phyloP scores from a whole-genome alignment of 2,113 vertebrate genomes.

The Cyprinodon brontotheroides region DNA sequence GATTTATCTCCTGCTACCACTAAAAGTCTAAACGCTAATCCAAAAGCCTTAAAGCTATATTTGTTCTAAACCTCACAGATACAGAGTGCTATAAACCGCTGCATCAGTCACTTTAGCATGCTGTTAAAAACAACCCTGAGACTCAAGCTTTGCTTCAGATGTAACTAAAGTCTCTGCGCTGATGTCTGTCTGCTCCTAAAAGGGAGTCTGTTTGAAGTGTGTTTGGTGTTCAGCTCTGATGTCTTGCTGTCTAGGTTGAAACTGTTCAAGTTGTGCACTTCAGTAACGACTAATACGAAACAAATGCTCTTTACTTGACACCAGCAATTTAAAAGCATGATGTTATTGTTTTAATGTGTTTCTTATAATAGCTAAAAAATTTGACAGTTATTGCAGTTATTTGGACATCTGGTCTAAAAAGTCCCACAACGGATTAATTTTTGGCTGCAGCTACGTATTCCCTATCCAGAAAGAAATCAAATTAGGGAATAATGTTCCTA shows the following conservation, averaged over 20 bases:
- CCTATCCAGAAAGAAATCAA: background rate
- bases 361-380: background rate
- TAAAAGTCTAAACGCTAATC: constrained; percentile 26
- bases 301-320: constrained; percentile 29
- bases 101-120: background rate
- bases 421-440: background rate
- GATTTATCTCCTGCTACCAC: constrained; percentile 10
- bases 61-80: constrained; percentile 2
- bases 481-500: background rate
- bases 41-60: constrained; percentile 24
- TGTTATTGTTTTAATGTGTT: background rate
- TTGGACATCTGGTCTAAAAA: background rate
- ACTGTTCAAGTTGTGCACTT: constrained; percentile 13
- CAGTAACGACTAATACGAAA: constrained; percentile 19
- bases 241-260: background rate
- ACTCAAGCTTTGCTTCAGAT: constrained; percentile 15
- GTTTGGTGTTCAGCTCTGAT: background rate
- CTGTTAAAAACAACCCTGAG: background rate
- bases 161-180: constrained; percentile 14
- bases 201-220: constrained; percentile 41
- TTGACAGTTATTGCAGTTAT: background rate
- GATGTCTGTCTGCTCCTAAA: constrained; percentile 20
- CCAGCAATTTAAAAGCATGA: background rate
- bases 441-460: background rate
- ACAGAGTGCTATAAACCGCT: background rate